Percentiles rank a stretch among this genome's conserved stretches.
Conservation (phyloP, 2,797 vertebrate genomes). For the Streptopelia turtur region DNA sequence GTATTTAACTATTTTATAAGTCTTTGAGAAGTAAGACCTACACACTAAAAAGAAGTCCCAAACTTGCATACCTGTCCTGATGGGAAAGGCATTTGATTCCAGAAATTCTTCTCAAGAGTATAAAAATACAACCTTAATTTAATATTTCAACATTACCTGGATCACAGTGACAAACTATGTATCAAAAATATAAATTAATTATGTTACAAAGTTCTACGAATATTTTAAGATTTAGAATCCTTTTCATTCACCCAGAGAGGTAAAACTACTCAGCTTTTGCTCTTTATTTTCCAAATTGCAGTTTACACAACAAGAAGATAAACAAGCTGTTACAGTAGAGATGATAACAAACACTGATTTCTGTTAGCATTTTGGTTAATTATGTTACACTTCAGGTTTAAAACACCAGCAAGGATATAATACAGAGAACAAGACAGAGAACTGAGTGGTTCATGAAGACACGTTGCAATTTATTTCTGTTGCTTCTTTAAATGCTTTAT, state of each 20-base stretch:
- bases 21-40: background rate
- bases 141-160: background rate
- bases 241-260: background rate
- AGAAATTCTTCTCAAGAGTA: background rate
- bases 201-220: slow-evolving; percentile 3
- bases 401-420: background rate
- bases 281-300: background rate
- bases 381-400: background rate
- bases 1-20: background rate
- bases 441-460: background rate
- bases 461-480: background rate
- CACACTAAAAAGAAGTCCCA: background rate
- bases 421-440: background rate
- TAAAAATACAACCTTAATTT: slow-evolving; percentile 17
- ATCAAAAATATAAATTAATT: slow-evolving; percentile 27
- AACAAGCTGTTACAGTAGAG: background rate
- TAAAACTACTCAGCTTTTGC: background rate
- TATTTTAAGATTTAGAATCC: background rate
- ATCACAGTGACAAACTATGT: background rate
- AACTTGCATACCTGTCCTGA: background rate
- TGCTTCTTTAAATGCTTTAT: background rate
- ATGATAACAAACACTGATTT: background rate
- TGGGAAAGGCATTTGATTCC: background rate
- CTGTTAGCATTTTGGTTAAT: background rate
- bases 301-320: background rate